Evolutionary conservation across 2,797 vertebrate genomes (phyloP).

Genomic region (Tapirus indicus): DNA sequence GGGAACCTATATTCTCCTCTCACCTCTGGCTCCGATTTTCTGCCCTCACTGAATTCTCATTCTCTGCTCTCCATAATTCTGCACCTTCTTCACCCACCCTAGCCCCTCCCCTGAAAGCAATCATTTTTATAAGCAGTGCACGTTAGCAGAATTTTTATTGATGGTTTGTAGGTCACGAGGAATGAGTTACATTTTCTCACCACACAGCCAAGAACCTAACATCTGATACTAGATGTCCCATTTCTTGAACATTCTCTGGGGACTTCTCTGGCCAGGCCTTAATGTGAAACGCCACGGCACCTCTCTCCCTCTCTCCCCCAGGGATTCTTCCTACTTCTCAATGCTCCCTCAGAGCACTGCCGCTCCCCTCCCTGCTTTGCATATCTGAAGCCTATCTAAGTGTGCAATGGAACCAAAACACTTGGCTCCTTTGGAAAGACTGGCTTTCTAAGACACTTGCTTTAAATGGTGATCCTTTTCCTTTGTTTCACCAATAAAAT

Average conservation of each 20-base stretch:
- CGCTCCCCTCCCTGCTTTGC: not conserved
- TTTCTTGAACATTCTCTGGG: constrained; percentile 68
- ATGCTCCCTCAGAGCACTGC: not conserved
- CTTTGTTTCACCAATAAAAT: not conserved
- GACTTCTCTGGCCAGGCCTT: constrained; percentile 41
- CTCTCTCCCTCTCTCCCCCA: not conserved
- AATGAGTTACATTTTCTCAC: constrained; percentile 69
- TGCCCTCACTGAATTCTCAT: not conserved
- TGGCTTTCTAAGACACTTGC: not conserved
- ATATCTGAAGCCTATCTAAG: not conserved
- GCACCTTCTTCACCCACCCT: not conserved
- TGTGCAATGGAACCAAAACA: not conserved
- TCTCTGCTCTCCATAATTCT: constrained; percentile 55
- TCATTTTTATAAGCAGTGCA: constrained; percentile 11
- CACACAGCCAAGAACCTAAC: constrained; percentile 14
- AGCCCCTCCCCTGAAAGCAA: constrained; percentile 22
- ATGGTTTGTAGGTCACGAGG: constrained; percentile 74
- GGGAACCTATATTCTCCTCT: not conserved
- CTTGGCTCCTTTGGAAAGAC: not conserved
- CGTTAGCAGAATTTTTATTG: constrained; percentile 47
- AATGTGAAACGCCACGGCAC: not conserved
- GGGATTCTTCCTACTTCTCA: not conserved
- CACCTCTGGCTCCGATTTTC: constrained; percentile 58
- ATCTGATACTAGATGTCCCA: constrained; percentile 62
- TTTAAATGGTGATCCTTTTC: not conserved